Evolutionary conservation across 2,113 vertebrate genomes (phyloP).

Genomic region (Camelus dromedarius): DNA sequence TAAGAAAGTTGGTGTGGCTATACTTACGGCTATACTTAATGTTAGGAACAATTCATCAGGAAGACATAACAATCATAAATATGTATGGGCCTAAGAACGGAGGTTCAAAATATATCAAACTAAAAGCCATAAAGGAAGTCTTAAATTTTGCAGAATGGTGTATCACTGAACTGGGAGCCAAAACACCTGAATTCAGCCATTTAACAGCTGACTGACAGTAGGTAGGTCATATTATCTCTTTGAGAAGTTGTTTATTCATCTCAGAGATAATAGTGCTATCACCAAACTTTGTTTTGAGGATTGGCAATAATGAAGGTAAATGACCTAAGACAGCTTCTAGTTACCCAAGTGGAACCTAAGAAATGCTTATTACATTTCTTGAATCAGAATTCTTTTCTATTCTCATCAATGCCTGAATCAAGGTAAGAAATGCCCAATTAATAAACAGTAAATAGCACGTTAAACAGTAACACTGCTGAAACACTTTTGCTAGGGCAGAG

Average conservation of each 20-base stretch:
- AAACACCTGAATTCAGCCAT: neutral
- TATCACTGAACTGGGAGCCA: neutral
- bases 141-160: constrained; percentile 15
- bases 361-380: neutral
- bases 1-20: neutral
- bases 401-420: neutral
- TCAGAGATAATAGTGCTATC: neutral
- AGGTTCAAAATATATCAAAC: neutral
- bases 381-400: neutral
- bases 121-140: neutral
- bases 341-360: neutral
- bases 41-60: neutral
- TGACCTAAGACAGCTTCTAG: neutral
- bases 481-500: neutral
- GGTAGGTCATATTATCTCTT: neutral
- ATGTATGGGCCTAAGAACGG: neutral
- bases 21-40: too few relatives aligned
- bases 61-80: neutral
- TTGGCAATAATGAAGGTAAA: neutral
- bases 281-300: neutral
- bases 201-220: neutral
- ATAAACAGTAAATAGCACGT: neutral
- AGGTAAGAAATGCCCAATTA: neutral
- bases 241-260: neutral
- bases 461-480: neutral